These are phyloP conservation scores for Camarhynchus parvulus DNA, from an alignment of 2,113 vertebrate genomes.

Conservation along the genomic window DNA sequence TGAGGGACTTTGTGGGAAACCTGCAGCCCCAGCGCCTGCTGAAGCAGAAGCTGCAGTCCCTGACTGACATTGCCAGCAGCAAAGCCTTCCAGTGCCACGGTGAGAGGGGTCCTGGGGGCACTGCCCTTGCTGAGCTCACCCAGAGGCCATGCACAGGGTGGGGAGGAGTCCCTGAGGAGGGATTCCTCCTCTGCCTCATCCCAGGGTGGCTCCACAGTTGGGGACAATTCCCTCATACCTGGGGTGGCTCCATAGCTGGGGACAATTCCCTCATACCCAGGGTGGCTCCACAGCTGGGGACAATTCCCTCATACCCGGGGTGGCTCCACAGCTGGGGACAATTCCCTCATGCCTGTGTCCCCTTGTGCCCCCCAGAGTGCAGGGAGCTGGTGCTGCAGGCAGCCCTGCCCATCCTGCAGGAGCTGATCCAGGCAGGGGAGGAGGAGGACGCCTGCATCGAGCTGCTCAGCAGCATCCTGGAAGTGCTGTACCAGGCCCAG, in stretches of 20 bases:
- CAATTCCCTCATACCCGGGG: rapidly evolving
- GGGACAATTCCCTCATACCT: not conserved
- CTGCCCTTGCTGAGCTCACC: not conserved
- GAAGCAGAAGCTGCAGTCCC: conserved; percentile 67
- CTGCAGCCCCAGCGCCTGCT: conserved; percentile 51
- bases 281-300: too few relatives aligned
- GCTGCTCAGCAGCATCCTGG: conserved; percentile 69
- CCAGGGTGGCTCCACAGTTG: too few relatives aligned
- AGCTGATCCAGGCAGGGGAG: conserved; percentile 19
- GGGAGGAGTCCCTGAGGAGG: rapidly evolving
- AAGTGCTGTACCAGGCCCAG: conserved; percentile 49
- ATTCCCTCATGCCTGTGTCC: not conserved
- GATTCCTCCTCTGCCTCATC: not conserved
- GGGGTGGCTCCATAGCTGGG: too few relatives aligned
- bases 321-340: too few relatives aligned
- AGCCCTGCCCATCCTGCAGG: not conserved
- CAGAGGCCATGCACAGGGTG: rapidly evolving
- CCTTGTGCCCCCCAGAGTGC: conserved; percentile 21
- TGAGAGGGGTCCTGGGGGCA: not conserved
- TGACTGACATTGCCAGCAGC: conserved; percentile 38
- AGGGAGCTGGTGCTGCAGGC: conserved; percentile 57
- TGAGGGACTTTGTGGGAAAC: conserved; percentile 58
- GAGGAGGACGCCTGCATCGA: conserved; percentile 55
- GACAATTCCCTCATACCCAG: too few relatives aligned
- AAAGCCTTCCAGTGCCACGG: conserved; percentile 36